Evolutionary conservation across 2,113 vertebrate species (phyloP).

Genomic region (Cololabis saira): DNA sequence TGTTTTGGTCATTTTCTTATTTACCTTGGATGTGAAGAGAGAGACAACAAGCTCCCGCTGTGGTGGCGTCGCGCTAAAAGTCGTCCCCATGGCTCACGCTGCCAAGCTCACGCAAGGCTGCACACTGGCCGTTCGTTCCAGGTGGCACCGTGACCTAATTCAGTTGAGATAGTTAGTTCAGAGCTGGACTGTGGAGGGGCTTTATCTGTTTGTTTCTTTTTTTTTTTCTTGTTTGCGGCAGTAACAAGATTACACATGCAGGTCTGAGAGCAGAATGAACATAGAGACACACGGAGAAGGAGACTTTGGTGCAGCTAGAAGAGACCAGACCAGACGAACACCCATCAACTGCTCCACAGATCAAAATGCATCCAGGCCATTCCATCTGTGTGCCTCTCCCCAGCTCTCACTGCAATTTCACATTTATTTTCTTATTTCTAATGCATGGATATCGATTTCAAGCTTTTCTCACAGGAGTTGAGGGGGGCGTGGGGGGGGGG

Average conservation of each 20-base stretch:
- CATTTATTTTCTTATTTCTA: background rate
- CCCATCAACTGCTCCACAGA: conserved; percentile 74
- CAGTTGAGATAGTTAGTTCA: conserved; percentile 83
- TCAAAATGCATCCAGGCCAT: conserved; percentile 76
- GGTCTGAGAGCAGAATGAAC: conserved; percentile 66
- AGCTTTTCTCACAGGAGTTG: conserved; percentile 4
- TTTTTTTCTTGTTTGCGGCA: conserved; percentile 42
- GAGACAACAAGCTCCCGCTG: conserved; percentile 65
- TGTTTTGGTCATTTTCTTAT: conserved; percentile 38
- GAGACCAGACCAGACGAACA: conserved; percentile 72
- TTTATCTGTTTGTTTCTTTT: background rate
- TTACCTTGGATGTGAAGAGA: conserved; percentile 75
- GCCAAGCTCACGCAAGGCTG: conserved; percentile 13
- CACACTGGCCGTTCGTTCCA: conserved; percentile 54
- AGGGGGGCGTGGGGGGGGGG: no score
- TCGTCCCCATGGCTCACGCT: conserved; percentile 65
- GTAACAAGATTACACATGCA: conserved; percentile 76
- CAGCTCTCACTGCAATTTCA: conserved; percentile 60
- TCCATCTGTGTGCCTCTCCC: conserved; percentile 79
- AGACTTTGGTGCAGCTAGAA: conserved; percentile 61
- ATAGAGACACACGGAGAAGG: conserved; percentile 71
- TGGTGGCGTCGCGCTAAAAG: conserved; percentile 66
- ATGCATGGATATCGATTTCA: conserved; percentile 10
- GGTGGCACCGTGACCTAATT: conserved; percentile 73
- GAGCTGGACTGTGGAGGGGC: conserved; percentile 53